Conservation (phyloP, 1,140 invertebrate species). For the Phortica variegata region DNA sequence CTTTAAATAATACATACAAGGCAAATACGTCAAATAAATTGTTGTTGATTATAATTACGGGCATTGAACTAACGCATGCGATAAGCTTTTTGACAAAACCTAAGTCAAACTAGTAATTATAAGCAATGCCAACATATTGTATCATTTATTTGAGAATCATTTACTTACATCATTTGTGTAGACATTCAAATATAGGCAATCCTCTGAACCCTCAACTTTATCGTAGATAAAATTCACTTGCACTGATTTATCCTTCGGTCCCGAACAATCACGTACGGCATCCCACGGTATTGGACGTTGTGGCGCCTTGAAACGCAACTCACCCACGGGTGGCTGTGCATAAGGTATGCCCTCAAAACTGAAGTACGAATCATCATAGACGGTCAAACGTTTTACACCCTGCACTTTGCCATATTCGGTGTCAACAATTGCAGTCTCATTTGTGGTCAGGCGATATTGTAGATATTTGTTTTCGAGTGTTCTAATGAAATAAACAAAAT, state of each 20-base stretch:
- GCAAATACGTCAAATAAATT: too few species aligned
- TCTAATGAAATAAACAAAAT: conserved; percentile 28
- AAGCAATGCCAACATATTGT: neutral
- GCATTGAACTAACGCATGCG: neutral
- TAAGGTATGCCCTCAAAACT: conserved; percentile 63
- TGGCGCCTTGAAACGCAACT: conserved; percentile 62
- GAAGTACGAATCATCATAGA: conserved; percentile 47
- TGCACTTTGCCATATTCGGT: conserved; percentile 45
- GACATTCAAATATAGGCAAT: conserved; percentile 72
- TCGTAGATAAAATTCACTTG: conserved; percentile 46
- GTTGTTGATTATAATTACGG: neutral
- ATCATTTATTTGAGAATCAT: neutral
- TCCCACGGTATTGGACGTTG: conserved; percentile 50
- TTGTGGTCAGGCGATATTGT: conserved; percentile 45
- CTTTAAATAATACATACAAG: too few species aligned
- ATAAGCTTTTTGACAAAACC: too few species aligned
- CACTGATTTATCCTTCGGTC: conserved; percentile 54
- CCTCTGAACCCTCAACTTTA: conserved; percentile 62
- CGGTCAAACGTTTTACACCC: conserved; percentile 38
- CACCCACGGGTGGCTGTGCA: conserved; percentile 61
- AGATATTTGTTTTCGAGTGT: conserved; percentile 45
- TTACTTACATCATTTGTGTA: conserved; percentile 66
- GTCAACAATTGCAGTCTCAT: conserved; percentile 40
- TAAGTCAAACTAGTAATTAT: too few species aligned
- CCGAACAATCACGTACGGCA: conserved; percentile 33